Percentiles rank a stretch among this genome's conserved stretches.
Evolutionary conservation across 1,140 invertebrate species (phyloP).

Genomic region (Ceratina calcarata): DNA sequence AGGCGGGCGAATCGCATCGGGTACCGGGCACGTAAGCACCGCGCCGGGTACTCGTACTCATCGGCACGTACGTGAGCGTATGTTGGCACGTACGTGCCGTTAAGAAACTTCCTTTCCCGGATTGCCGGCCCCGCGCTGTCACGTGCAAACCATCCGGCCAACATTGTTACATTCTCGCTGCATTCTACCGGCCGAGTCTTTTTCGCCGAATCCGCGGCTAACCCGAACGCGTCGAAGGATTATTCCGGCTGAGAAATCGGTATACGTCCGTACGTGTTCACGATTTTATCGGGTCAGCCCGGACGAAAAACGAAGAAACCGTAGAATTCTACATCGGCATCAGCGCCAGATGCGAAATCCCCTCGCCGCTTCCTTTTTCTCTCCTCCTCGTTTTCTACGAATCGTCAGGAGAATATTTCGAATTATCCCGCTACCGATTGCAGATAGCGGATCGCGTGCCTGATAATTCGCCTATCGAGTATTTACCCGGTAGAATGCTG

Average conservation of each 20-base stretch:
- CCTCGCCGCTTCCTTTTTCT: neutral
- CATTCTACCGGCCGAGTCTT: conserved; percentile 50
- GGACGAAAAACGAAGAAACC: conserved; percentile 6
- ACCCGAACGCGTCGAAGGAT: conserved; percentile 51
- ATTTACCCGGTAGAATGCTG: conserved; percentile 5
- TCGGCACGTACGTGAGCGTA: conserved; percentile 56
- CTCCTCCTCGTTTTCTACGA: neutral
- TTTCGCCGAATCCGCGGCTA: conserved; percentile 58
- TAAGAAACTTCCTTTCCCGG: conserved; percentile 64
- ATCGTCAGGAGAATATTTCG: conserved; percentile 3
- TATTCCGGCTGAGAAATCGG: conserved; percentile 22
- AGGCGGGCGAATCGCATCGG: conserved; percentile 24
- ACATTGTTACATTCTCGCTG: conserved; percentile 64
- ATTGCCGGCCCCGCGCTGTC: conserved; percentile 56
- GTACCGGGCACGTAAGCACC: conserved; percentile 49
- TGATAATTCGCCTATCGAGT: conserved; percentile 31
- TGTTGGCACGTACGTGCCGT: conserved; percentile 63
- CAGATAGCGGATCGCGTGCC: neutral
- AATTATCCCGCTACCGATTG: conserved; percentile 31
- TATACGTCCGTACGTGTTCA: conserved; percentile 39
- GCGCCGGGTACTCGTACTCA: conserved; percentile 36
- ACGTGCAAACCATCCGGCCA: conserved; percentile 63
- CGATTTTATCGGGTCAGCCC: conserved; percentile 48
- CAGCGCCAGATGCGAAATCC: conserved; percentile 7
- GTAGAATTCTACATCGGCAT: conserved; percentile 18